phyloP scores from a whole-genome alignment of 2,113 vertebrate genomes.

The Diphyllodes magnificus region DNA sequence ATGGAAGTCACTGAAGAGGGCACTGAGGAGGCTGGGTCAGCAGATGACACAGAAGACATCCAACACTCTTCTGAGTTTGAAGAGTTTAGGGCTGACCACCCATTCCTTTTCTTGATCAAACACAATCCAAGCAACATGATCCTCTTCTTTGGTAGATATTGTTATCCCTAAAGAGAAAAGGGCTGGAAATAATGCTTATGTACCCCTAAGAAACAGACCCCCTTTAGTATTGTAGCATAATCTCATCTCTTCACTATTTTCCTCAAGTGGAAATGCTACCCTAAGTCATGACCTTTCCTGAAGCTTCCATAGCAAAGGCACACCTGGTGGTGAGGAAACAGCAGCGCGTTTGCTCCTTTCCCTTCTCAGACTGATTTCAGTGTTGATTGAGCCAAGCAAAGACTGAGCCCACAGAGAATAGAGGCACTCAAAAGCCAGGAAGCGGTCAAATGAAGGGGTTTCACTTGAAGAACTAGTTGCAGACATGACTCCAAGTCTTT shows the following conservation, averaged over 20 bases:
- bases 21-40: not conserved
- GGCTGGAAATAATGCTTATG: not conserved
- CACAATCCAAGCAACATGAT: constrained; percentile 57
- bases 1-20: constrained; percentile 72
- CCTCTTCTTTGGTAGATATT: constrained; percentile 65
- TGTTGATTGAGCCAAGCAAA: not conserved
- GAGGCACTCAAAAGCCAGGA: not conserved
- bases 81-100: constrained; percentile 58
- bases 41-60: not conserved
- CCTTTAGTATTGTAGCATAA: not conserved
- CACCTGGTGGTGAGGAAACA: not conserved
- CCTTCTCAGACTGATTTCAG: not conserved
- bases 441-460: not conserved
- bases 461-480: not conserved
- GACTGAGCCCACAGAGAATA: not conserved
- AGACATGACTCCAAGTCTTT: not conserved
- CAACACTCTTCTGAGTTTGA: not conserved
- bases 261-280: not conserved
- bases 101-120: constrained; percentile 67
- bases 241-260: not conserved
- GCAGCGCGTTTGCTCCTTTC: not conserved
- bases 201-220: not conserved
- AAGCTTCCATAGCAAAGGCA: not conserved
- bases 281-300: not conserved
- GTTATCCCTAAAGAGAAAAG: constrained; percentile 11